Percentiles rank a stretch among this genome's conserved stretches.
These are phyloP conservation scores for Brachyalestes nurse DNA, from an alignment of 2,797 vertebrate species.

Conservation along the genomic window DNA sequence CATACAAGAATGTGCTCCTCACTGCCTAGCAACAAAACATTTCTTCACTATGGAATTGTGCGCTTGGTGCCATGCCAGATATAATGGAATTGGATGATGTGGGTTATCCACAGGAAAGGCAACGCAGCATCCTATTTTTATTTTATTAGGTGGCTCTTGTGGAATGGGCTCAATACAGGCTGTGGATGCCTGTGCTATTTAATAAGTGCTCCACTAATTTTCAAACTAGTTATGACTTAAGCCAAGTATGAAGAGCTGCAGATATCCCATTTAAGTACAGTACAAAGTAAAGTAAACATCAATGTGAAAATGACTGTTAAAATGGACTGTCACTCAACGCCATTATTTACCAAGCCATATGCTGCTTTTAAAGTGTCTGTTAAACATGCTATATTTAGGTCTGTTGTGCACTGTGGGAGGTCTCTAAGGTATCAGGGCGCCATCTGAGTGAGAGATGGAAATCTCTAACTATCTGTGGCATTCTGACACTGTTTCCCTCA, in stretches of 20 bases:
- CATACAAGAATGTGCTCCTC: background rate
- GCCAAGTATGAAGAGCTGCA: background rate
- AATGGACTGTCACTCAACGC: slow-evolving; percentile 66
- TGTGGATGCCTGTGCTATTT: slow-evolving; percentile 26
- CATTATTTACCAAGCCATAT: slow-evolving; percentile 61
- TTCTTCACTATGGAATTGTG: background rate
- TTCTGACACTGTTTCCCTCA: slow-evolving; percentile 50
- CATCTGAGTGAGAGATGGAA: slow-evolving; percentile 39
- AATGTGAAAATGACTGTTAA: slow-evolving; percentile 38
- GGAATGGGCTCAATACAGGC: background rate
- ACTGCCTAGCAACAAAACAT: background rate
- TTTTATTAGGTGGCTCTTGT: background rate
- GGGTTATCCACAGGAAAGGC: slow-evolving; percentile 25
- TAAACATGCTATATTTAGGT: slow-evolving; percentile 72
- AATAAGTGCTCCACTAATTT: slow-evolving; percentile 8
- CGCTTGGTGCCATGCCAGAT: slow-evolving; percentile 1
- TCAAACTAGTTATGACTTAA: slow-evolving; percentile 3
- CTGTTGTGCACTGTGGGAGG: slow-evolving; percentile 61
- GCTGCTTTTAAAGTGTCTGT: slow-evolving; percentile 53
- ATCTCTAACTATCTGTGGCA: slow-evolving; percentile 44
- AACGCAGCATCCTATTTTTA: slow-evolving; percentile 25
- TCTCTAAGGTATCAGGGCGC: slow-evolving; percentile 62
- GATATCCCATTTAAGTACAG: slow-evolving; percentile 31
- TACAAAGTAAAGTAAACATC: slow-evolving; percentile 56
- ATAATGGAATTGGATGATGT: background rate